These are phyloP conservation scores for Pyrgilauda ruficollis DNA, from an alignment of 2,113 vertebrate species.

Conservation along the genomic window DNA sequence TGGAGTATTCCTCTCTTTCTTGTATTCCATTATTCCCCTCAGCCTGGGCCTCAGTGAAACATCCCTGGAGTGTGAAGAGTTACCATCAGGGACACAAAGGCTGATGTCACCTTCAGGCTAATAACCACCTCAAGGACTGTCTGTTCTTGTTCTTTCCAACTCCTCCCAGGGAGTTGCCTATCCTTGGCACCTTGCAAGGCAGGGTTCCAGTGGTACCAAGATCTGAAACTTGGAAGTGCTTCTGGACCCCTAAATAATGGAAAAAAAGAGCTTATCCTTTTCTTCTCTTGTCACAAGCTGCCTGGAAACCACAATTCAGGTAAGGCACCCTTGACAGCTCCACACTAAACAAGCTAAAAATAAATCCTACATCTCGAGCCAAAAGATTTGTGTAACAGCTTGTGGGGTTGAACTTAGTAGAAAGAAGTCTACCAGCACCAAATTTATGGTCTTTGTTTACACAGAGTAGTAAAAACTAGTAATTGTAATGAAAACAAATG, in stretches of 20 bases:
- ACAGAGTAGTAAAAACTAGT: conserved; percentile 43
- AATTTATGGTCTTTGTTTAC: conserved; percentile 44
- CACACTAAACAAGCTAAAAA: not conserved
- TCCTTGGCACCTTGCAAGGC: not conserved
- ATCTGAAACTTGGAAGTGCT: not conserved
- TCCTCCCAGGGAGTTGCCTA: not conserved
- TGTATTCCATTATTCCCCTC: not conserved
- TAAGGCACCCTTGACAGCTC: not conserved
- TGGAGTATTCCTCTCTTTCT: not conserved
- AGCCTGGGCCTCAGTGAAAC: not conserved
- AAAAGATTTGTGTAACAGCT: conserved; percentile 24
- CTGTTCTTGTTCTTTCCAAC: not conserved
- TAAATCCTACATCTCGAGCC: not conserved
- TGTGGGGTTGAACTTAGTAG: not conserved
- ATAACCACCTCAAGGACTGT: not conserved
- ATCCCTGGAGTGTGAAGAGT: not conserved
- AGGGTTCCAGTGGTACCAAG: not conserved
- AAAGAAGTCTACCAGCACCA: not conserved
- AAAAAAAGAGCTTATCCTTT: not conserved
- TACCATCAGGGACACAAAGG: not conserved
- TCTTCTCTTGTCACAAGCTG: not conserved
- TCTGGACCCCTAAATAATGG: not conserved
- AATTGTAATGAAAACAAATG: conserved; percentile 63
- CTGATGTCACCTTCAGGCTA: not conserved
- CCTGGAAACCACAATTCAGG: not conserved